Evolutionary conservation across 1,140 invertebrate species (phyloP), one percentile per base, ranked within the genome.

Genomic region (Eumeta japonica): DNA sequence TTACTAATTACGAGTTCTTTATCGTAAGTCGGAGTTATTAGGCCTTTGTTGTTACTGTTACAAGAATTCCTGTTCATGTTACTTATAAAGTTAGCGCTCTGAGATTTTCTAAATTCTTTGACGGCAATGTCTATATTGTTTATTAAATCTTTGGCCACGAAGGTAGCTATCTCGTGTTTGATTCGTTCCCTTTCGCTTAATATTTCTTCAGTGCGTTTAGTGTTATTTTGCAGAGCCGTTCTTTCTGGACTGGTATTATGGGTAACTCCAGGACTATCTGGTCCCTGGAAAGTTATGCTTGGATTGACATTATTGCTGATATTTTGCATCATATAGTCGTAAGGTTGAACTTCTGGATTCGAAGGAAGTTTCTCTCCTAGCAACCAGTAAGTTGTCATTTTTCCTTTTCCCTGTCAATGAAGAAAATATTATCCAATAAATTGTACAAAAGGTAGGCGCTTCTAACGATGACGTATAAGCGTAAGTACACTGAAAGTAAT

Each of bases 381-480:
- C 12, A 96, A 71, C 93, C 92, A 96, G 59, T 92, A 95, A 1
- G 92, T 95, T 12, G 83, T 85, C 79, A 92, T 85, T 54, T 81
- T 83, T 1, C 90, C 90, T 78, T 93, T 94, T 2, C 91, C 91
- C 87, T 89, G 46, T 15, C 56, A 43, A 28, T n/a, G n/a, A n/a
- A n/a, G 31, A 28, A 3, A 29, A 34, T 13, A 16, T 7, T 13
- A 12, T 14, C 28, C 4, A 14, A 33, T 18, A 34, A 13, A 10
- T 2, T 16, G 33, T n/a, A n/a, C n/a, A n/a, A n/a, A n/a, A 29
- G 9, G 39, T 20, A n/a, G 10, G 16, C n/a, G 13, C 15, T 18
- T 16, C n/a, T 28, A 37, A 28, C 7, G 16, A 45, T 13, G 18
- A 18, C 38, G 39, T 45, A 46, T 32, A 31, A 32, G 16, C 13